These are phyloP conservation scores for Caenorhabditis wallacei DNA, from an alignment of 2,888 invertebrate species.

Conservation along the genomic window DNA sequence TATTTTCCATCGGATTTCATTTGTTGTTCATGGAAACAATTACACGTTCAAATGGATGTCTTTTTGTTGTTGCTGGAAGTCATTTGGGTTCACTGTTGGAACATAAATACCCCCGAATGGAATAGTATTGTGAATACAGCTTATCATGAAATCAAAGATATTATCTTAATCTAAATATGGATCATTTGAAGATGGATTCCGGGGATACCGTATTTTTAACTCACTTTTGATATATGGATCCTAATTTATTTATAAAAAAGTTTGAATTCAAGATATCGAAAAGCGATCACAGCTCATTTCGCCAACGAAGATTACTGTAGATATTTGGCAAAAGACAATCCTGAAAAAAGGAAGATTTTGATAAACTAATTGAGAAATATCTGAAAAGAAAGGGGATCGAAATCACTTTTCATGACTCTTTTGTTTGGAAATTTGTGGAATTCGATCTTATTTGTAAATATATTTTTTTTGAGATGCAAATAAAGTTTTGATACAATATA, in stretches of 20 bases:
- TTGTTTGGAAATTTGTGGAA: slow-evolving; percentile 24
- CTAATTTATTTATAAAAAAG: slow-evolving; percentile 82
- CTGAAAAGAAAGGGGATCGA: slow-evolving; percentile 22
- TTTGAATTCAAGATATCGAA: slow-evolving; percentile 87
- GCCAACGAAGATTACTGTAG: slow-evolving; percentile 87
- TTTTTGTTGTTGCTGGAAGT: slow-evolving; percentile 90
- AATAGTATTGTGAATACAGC: slow-evolving; percentile 86
- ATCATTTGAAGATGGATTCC: slow-evolving; percentile 89
- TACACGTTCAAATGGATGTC: slow-evolving; percentile 89
- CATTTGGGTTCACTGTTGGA: slow-evolving; percentile 86
- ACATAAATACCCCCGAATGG: slow-evolving; percentile 89
- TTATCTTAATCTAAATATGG: slow-evolving; percentile 83
- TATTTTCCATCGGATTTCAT: slow-evolving; percentile 91
- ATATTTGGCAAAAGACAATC: slow-evolving; percentile 86
- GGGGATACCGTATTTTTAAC: slow-evolving; percentile 93
- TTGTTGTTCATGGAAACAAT: slow-evolving; percentile 89
- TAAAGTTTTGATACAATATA: too few relatives aligned
- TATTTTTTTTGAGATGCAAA: background rate
- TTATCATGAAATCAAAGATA: slow-evolving; percentile 88
- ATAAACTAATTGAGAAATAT: slow-evolving; percentile 25
- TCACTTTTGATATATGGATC: slow-evolving; percentile 91
- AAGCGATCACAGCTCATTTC: slow-evolving; percentile 91
- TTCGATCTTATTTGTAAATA: slow-evolving; percentile 33
- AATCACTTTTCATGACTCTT: slow-evolving; percentile 21
- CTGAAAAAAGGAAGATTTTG: slow-evolving; percentile 16